Base-by-base conservation (phyloP, 2,113 vertebrate genomes). In the Mustela nigripes region DNA sequence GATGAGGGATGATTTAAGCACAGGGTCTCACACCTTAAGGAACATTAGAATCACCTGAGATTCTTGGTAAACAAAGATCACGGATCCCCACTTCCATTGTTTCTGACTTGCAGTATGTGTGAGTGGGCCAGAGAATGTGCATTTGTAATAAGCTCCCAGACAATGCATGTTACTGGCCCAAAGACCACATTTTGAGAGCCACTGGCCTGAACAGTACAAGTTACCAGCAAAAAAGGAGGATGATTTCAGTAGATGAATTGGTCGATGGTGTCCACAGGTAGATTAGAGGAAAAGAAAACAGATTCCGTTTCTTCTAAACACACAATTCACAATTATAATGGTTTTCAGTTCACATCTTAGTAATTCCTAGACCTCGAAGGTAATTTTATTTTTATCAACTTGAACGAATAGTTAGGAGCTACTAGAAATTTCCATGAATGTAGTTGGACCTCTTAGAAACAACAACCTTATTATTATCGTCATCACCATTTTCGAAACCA, bases 331-430 rank as follows among this genome's bases (percentile, higher is more conserved):
- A 63, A 78, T 86, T 62, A 91, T 26, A 53, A 39, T 39, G 22
- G 22, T 81, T 95, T 86, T 53, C 78, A 67, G 19, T 71, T 91
- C 39, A 10, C 39, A 45, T 62, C 71, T 95, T 56, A 81, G 50
- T 85, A 85, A 82, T 76, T 76, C 80, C 39, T 4, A 58, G 22
- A 78, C 36, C 14, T 67, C 12, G 21, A 73, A 50, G 4, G 39
- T 81, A 36, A 81, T 60, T 85, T 90, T 69, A 53, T 56, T 81
- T 90, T 78, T 76, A 94, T 97, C 69, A 60, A 48, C 48, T 26
- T 87, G 22, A 76, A 53, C 33, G 48, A 45, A 76, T 85, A 76
- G 42, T 83, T 81, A 50, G 56, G 71, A 76, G 53, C 60, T 63
- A 71, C 36, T 50, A 1, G 71, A 76, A 89, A 87, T 58, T 93